Conservation (phyloP, 2,888 invertebrate species). For the Ellobium chinense region DNA sequence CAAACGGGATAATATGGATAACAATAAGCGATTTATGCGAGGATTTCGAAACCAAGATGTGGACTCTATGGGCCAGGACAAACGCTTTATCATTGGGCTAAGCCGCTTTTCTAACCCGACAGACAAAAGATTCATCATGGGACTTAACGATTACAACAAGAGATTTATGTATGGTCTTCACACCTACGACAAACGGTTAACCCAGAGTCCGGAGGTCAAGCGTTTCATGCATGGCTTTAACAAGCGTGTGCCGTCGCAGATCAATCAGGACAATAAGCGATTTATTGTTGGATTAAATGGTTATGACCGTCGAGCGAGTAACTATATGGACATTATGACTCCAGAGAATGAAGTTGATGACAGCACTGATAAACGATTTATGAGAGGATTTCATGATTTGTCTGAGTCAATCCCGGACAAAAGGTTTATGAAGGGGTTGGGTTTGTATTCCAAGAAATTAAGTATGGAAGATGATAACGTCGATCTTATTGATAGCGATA, state of each 20-base stretch:
- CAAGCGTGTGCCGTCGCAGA: not conserved
- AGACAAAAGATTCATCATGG: constrained; percentile 18
- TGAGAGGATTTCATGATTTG: constrained; percentile 27
- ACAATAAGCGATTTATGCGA: constrained; percentile 21
- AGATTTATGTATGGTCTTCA: constrained; percentile 14
- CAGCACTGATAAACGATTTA: constrained; percentile 21
- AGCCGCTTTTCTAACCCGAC: not conserved
- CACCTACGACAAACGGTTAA: constrained; percentile 17
- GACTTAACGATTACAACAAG: constrained; percentile 1
- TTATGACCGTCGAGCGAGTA: not conserved
- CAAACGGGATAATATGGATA: not conserved
- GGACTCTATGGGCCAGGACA: not conserved
- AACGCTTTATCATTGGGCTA: constrained; percentile 12
- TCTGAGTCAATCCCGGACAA: not conserved
- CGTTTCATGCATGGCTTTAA: constrained; percentile 35
- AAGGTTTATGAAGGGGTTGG: constrained; percentile 25
- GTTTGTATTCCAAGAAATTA: not conserved
- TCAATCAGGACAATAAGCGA: not conserved
- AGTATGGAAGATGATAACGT: not conserved
- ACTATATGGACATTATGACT: not conserved
- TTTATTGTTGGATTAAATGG: constrained; percentile 40
- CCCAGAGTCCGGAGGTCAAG: constrained; percentile 20
- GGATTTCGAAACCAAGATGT: not conserved
- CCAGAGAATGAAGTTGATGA: not conserved
- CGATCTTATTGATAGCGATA: not conserved